These are phyloP conservation scores for Charaxes varanes DNA, from an alignment of 1,140 invertebrate species.

Conservation along the genomic window DNA sequence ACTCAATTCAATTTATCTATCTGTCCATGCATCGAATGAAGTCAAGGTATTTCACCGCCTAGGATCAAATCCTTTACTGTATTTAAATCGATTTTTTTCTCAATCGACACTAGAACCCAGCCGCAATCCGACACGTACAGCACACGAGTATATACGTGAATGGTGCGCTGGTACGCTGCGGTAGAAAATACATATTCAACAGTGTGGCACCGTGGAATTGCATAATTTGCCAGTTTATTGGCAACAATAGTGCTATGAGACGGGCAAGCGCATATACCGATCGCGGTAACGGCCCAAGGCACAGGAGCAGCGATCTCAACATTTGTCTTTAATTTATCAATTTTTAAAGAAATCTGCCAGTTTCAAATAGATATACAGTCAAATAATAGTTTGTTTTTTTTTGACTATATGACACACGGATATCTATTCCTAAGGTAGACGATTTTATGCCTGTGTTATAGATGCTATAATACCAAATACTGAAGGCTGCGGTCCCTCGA, in stretches of 20 bases:
- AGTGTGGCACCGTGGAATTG: constrained; percentile 39
- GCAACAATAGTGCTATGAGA: constrained; percentile 42
- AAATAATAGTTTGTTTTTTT: not conserved
- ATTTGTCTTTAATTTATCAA: not conserved
- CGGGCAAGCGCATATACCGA: constrained; percentile 25
- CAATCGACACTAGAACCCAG: constrained; percentile 1
- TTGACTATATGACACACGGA: no score
- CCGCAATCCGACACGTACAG: constrained; percentile 4
- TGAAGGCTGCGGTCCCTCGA: no score
- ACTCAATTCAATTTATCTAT: no score
- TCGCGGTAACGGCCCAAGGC: constrained; percentile 12
- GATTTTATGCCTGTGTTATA: no score
- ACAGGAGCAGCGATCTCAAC: constrained; percentile 1
- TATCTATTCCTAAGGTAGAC: no score
- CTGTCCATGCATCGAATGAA: no score
- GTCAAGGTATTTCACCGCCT: no score
- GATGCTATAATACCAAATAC: no score
- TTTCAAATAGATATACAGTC: not conserved
- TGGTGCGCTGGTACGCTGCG: constrained; percentile 22
- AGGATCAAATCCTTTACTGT: no score
- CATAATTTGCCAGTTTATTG: constrained; percentile 56
- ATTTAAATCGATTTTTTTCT: not conserved
- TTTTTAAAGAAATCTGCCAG: no score
- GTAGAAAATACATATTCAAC: constrained; percentile 46
- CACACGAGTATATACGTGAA: constrained; percentile 22